These are phyloP conservation scores for Chlorops oryzae DNA, from an alignment of 1,140 invertebrate species.

Conservation along the genomic window DNA sequence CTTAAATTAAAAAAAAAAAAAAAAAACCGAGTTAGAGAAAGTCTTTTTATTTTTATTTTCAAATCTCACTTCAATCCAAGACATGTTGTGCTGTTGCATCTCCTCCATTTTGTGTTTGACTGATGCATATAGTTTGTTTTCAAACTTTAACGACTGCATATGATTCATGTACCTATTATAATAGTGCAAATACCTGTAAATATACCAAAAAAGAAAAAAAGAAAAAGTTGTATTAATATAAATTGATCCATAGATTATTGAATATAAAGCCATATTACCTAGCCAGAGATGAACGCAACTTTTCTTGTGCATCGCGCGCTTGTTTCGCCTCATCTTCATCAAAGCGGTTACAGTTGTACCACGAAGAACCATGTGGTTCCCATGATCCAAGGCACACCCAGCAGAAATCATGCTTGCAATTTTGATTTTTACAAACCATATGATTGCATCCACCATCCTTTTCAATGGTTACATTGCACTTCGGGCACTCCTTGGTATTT, in stretches of 20 bases:
- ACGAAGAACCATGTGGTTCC: conserved; percentile 97
- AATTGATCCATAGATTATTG: background rate
- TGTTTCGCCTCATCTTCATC: conserved; percentile 96
- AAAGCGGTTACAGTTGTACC: conserved; percentile 98
- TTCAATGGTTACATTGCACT: conserved; percentile 96
- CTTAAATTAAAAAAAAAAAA: conserved; percentile 47
- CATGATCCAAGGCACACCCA: conserved; percentile 98
- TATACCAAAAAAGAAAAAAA: background rate
- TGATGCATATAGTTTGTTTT: conserved; percentile 89
- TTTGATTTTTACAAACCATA: conserved; percentile 99
- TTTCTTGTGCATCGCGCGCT: conserved; percentile 92
- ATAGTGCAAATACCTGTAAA: conserved; percentile 90
- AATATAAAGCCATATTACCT: conserved; percentile 25
- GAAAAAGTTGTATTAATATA: background rate
- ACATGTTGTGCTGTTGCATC: conserved; percentile 99
- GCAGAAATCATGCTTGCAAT: conserved; percentile 97
- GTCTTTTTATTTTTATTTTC: background rate
- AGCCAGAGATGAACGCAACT: conserved; percentile 74
- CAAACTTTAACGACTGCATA: conserved; percentile 97
- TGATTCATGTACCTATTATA: conserved; percentile 99
- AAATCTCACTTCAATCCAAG: conserved; percentile 92
- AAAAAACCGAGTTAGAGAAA: background rate
- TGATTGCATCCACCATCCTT: conserved; percentile 99
- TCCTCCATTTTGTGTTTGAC: conserved; percentile 99
- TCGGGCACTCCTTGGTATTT: conserved; percentile 99